Conservation (phyloP, 53 echinoderm and acorn worm species). For the Echinometra lucunter region DNA sequence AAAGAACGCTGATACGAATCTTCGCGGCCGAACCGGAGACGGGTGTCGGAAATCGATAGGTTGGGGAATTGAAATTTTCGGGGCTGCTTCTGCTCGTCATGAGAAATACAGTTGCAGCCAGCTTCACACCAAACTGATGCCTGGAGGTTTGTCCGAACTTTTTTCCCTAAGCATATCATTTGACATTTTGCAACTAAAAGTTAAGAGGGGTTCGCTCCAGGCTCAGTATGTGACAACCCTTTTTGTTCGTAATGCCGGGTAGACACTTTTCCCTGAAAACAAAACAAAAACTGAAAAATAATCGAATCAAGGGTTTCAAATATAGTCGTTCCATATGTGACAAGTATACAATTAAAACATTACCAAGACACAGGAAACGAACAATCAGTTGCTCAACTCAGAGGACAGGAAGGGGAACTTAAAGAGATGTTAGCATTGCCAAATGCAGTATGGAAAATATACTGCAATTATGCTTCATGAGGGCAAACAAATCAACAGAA, state of each 20-base stretch:
- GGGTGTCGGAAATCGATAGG: conserved; percentile 65
- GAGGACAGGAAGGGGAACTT: conserved; percentile 28
- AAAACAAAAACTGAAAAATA: not conserved
- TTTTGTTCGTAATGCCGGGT: not conserved
- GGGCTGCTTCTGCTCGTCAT: conserved; percentile 18
- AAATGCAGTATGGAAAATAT: not conserved
- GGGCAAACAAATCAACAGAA: conserved; percentile 31
- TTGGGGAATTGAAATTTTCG: conserved; percentile 50
- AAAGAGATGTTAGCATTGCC: not conserved
- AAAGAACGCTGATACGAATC: conserved; percentile 50
- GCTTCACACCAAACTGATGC: not conserved
- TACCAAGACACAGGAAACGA: conserved; percentile 47
- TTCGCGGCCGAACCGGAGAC: conserved; percentile 19
- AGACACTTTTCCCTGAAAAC: too few species aligned
- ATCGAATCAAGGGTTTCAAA: not conserved
- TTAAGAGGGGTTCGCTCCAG: not conserved
- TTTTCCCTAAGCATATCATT: not conserved
- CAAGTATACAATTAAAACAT: conserved; percentile 39
- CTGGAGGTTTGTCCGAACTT: not conserved
- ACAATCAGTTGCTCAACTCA: not conserved
- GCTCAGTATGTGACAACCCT: not conserved
- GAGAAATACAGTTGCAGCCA: not conserved
- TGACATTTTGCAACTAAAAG: not conserved
- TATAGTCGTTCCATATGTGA: conserved; percentile 21
- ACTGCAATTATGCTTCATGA: not conserved